Evolutionary conservation across 2,888 invertebrate species (phyloP).

Genomic region (Antitype chi): DNA sequence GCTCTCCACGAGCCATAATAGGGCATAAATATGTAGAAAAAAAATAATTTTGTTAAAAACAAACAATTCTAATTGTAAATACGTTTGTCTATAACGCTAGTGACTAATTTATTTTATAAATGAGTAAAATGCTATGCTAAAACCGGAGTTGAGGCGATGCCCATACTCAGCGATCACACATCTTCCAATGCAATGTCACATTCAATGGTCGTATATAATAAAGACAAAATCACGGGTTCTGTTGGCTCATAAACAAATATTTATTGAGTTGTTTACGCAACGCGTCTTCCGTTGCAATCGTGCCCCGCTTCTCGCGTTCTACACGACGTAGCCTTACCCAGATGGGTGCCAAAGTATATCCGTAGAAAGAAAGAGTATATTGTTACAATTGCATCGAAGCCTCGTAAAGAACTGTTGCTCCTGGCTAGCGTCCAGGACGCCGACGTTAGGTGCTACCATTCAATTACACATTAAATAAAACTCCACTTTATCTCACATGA

Average conservation of each 20-base stretch:
- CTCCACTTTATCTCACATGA: constrained; percentile 49
- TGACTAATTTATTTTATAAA: not conserved
- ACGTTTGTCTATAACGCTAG: not conserved
- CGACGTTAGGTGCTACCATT: constrained; percentile 60
- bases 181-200: no score
- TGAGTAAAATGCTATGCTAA: not conserved
- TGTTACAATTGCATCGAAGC: constrained; percentile 65
- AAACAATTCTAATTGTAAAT: not conserved
- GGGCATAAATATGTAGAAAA: not conserved
- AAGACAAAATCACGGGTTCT: not conserved
- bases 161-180: not conserved
- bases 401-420: constrained; percentile 73
- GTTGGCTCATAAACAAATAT: not conserved
- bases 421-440: constrained; percentile 69
- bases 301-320: constrained; percentile 12
- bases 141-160: not conserved
- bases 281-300: not conserved
- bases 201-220: not conserved
- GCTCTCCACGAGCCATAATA: not conserved
- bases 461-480: constrained; percentile 69
- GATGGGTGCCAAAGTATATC: constrained; percentile 66
- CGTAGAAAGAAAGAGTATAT: constrained; percentile 60
- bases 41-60: not conserved
- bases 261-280: not conserved
- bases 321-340: constrained; percentile 15